Evolutionary conservation across 2,797 vertebrate genomes (phyloP).

Genomic region (Rhinoraja longicauda): DNA sequence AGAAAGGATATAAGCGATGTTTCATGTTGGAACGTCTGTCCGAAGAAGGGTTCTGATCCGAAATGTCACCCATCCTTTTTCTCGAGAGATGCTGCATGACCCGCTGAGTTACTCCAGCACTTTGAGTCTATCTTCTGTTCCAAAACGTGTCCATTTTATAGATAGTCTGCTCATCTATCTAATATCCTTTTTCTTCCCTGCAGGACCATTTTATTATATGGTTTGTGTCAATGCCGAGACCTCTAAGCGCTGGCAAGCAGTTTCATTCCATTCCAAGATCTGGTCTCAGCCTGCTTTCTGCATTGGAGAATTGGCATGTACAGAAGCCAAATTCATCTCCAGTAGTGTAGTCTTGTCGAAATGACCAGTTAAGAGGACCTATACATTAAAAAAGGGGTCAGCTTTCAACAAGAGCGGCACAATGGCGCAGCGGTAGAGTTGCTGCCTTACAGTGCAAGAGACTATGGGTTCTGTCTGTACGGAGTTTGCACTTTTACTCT

Average conservation of each 20-base stretch:
- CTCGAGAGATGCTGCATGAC: too few species aligned
- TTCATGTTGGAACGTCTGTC: too few species aligned
- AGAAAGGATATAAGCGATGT: too few species aligned
- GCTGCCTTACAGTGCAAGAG: too few species aligned
- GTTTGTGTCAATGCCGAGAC: constrained; percentile 7
- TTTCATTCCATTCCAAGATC: neutral
- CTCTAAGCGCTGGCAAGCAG: neutral
- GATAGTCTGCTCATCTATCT: constrained; percentile 6
- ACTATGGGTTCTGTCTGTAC: too few species aligned
- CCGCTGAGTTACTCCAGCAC: too few species aligned
- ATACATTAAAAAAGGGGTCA: neutral
- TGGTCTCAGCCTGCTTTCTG: neutral
- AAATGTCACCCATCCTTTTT: too few species aligned
- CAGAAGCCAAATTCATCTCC: neutral
- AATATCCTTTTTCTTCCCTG: neutral
- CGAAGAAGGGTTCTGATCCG: too few species aligned
- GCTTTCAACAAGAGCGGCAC: neutral
- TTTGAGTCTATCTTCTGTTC: neutral
- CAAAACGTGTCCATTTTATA: neutral
- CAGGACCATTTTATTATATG: constrained; percentile 11
- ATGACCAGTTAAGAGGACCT: neutral
- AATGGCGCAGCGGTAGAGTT: too few species aligned
- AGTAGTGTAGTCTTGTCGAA: neutral
- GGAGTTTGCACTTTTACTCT: too few species aligned
- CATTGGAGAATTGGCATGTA: neutral